Evolutionary conservation across 1,140 invertebrate genomes (phyloP).

Genomic region (Gonatopus flavifemur): DNA sequence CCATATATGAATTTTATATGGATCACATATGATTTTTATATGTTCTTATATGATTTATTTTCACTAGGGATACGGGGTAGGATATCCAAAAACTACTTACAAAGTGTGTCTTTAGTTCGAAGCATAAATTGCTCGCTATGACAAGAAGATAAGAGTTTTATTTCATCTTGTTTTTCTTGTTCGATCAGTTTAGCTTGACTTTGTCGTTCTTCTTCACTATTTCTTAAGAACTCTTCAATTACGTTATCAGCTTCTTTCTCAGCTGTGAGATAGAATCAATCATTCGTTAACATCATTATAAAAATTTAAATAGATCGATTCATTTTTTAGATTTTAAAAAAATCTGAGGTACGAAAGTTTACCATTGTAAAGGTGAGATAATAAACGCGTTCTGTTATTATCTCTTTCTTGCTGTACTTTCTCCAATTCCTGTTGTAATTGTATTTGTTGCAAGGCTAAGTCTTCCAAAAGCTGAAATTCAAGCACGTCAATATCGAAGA

Average conservation of each 20-base stretch:
- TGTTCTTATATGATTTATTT: too few species aligned
- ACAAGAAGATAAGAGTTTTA: conserved; percentile 61
- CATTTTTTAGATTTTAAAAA: conserved; percentile 54
- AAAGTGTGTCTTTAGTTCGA: conserved; percentile 50
- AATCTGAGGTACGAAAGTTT: conserved; percentile 8
- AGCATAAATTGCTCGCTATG: conserved; percentile 52
- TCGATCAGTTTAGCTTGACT: conserved; percentile 64
- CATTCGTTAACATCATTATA: conserved; percentile 9
- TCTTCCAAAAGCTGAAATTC: conserved; percentile 62
- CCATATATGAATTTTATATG: too few species aligned
- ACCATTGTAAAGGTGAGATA: conserved; percentile 51
- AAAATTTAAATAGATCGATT: conserved; percentile 11
- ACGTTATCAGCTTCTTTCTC: conserved; percentile 67
- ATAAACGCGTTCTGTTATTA: conserved; percentile 62
- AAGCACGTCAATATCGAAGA: not conserved
- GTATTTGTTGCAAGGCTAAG: conserved; percentile 64
- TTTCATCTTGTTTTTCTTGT: conserved; percentile 66
- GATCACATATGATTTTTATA: too few species aligned
- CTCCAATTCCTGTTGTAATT: conserved; percentile 66
- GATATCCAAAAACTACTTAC: conserved; percentile 32
- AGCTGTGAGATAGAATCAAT: conserved; percentile 42
- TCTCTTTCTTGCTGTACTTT: conserved; percentile 69
- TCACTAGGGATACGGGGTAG: too few species aligned
- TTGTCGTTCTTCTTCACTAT: conserved; percentile 62
- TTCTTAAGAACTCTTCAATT: conserved; percentile 65